Evolutionary conservation across 2,113 vertebrate species (phyloP), one percentile per base, ranked within the genome.

Genomic region (Misgurnus anguillicaudatus): DNA sequence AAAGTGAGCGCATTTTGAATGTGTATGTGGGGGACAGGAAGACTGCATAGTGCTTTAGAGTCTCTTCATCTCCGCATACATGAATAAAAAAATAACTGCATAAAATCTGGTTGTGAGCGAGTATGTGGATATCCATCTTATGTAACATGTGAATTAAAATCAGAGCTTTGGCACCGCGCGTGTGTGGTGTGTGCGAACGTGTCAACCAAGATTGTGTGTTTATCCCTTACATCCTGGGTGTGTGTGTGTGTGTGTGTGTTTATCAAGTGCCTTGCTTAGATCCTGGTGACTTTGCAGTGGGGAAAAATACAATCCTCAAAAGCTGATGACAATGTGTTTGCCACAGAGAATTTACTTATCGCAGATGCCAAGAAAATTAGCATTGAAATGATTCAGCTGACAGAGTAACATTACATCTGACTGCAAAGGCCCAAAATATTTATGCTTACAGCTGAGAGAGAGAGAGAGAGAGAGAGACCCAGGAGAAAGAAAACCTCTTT

Each of bases 381-480:
- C 90, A 90, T 88, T 79, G 87, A 89, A 91, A 90, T 89, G 84
- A 90, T 89, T 88, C 75, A 77, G 79, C 85, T 84, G 87, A 91
- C 88, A 87, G 85, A 86, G 74, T 88, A 80, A 42, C 79, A 78
- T 87, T 89, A 88, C 87, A 87, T 89, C 71, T 24, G 57, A 80
- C 87, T 81, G 84, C 88, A 87, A 86, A 85, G 80, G 55, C 80
- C 85, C 83, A 85, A 90, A 89, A 89, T 90, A 86, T 89, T 87
- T 89, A 80, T 86, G 87, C 88, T 90, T 86, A 89, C 84, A 88
- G 80, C 84, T 84, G 69, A 64, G 79, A 68, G 14, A 65, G 66
- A 63, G 78, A 69, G 78, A 65, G 66, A 75, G 17, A 14, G 68
- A 19, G 41, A 48, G 31, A 21, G 11, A 73, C 71, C 64, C 71